Base-by-base conservation (phyloP, 2,797 vertebrate species). In the Coregonus sp. region DNA sequence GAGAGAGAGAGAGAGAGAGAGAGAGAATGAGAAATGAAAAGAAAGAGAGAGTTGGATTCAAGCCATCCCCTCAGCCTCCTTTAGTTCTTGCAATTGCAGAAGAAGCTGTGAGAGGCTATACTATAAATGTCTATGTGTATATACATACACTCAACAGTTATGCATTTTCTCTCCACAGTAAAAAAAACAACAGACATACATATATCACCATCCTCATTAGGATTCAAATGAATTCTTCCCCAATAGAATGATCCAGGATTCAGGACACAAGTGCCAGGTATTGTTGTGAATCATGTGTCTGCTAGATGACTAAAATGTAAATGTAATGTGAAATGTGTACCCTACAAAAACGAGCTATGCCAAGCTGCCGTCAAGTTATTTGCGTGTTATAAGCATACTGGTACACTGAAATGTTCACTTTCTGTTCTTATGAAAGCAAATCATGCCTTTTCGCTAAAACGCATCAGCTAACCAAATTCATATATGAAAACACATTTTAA, bases 401-500 rank as follows among this genome's bases (percentile, higher is more conserved):
- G 56, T 61, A n/a, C n/a, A n/a, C n/a, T 61, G 56, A 61, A 61
- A 61, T 7, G 18, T 61, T 61, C 18, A 3, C n/a, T 20, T 61
- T n/a, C 18, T 61, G n/a, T 61, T 61, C 56, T 61, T 7, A n/a
- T 61, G 56, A 20, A 61, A 61, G n/a, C 18, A 61, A n/a, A 61
- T 61, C 1, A 4, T 61, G 6, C 56, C 18, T 7, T 61, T 20
- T 61, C n/a, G 7, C 56, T 61, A 61, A 61, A 61, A 61, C 56
- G 1, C 5, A 61, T 61, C 56, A 61, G 56, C 16, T 7, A 61
- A 20, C n/a, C 56, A 61, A 61, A 61, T 61, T n/a, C 56, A 61
- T 20, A 20, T 89, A 87, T 83, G 84, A 88, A 87, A 78, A 87
- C 0, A 11, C 25, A 33, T 33, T 12, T 12, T 12, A 47, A 47